Evolutionary conservation across 2,113 vertebrate species (phyloP).

Genomic region (Salvator merianae): DNA sequence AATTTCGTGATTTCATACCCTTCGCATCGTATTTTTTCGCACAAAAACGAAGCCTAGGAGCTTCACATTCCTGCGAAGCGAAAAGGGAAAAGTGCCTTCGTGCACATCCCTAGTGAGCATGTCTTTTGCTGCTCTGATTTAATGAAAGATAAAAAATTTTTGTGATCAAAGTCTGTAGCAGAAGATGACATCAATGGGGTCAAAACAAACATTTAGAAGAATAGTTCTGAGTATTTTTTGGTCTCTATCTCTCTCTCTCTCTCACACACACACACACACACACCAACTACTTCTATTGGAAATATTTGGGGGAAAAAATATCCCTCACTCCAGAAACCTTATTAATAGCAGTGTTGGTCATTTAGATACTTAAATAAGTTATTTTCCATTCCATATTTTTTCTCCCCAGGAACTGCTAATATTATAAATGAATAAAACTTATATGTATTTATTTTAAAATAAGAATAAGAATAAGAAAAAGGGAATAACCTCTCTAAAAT

Average conservation of each 20-base stretch:
- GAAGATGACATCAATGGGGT: not conserved
- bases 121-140: not conserved
- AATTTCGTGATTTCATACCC: no score
- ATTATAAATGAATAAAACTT: not conserved
- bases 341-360: not conserved
- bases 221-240: accelerated
- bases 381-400: not conserved
- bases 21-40: no score
- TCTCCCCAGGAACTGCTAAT: constrained; percentile 8
- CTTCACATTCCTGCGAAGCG: no score
- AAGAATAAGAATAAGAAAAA: not conserved
- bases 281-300: not conserved
- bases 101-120: no score
- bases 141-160: constrained; percentile 19
- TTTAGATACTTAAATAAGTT: constrained; percentile 6
- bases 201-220: constrained; percentile 3
- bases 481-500: constrained; percentile 23
- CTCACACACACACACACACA: no score
- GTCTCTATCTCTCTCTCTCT: no score
- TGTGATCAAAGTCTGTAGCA: constrained; percentile 27
- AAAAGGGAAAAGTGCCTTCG: no score
- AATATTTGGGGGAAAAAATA: not conserved
- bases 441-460: no score
- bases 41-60: no score
- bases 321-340: not conserved